phyloP scores from a whole-genome alignment of 2,797 vertebrate species.

The Glyptemys insculpta region DNA sequence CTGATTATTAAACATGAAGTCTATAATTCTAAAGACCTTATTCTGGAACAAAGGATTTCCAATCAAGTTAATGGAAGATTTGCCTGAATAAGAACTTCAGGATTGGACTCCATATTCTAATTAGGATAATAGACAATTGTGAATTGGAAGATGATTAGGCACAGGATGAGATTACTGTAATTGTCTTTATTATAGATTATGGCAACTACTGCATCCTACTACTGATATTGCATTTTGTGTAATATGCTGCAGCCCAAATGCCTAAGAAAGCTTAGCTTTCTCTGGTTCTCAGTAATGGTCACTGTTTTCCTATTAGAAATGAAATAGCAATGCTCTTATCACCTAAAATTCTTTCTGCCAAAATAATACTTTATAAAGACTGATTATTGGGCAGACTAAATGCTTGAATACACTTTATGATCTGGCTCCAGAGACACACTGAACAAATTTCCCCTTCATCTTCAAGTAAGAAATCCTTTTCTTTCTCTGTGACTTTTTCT shows the following conservation, averaged over 20 bases:
- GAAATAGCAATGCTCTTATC: neutral
- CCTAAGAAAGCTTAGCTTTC: neutral
- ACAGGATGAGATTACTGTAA: neutral
- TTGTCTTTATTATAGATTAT: neutral
- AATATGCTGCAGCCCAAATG: neutral
- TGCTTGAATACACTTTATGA: neutral
- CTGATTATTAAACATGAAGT: neutral
- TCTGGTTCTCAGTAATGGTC: neutral
- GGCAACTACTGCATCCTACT: neutral
- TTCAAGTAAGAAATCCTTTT: neutral
- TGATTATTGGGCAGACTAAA: neutral
- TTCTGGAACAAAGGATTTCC: neutral
- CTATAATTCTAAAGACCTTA: neutral
- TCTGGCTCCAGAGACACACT: neutral
- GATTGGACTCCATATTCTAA: neutral
- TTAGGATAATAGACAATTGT: neutral
- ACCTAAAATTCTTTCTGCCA: neutral
- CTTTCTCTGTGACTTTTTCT: neutral
- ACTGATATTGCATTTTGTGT: rapidly evolving
- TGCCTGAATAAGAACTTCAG: neutral
- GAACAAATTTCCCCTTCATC: neutral
- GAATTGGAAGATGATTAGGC: neutral
- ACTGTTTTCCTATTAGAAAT: neutral
- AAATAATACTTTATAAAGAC: neutral
- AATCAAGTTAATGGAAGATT: neutral